Evolutionary conservation across 2,797 vertebrate species (phyloP), one percentile per base, ranked within the genome.

Genomic region (Myripristis murdjan): DNA sequence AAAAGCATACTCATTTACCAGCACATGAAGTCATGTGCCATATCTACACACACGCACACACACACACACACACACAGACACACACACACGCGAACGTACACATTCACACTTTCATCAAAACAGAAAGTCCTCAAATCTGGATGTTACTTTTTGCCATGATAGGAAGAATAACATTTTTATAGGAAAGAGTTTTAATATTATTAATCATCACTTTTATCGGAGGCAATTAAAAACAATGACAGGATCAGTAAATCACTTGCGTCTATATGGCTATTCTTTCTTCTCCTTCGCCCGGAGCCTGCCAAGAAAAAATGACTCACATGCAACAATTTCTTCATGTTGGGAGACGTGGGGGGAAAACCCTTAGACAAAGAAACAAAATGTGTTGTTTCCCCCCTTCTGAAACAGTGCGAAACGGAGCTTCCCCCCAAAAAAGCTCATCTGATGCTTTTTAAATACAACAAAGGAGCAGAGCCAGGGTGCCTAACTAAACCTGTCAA

Each of bases 401-500:
- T 75, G 49, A 75, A 76, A 57, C 24, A 41, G 9, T 70, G 62
- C 82, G 63, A 63, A 79, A 79, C 54, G 58, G 54, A 71, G 41
- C 28, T 52, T 58, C 56, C 63, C 39, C 64, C 16, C 47, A 68
- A 85, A 57, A 6, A n/a, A 22, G 57, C 52, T 65, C 44, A 74
- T 75, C 62, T 79, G 80, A 91, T 85, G 74, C 75, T 90, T 87
- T 89, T 90, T 89, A 83, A 90, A 89, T 83, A 84, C 68, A 85
- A 85, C 83, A 84, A 85, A 87, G 81, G 77, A 85, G 75, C 51
- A 16, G 75, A 90, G 87, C 85, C 80, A 85, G 84, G 83, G 82
- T 88, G 81, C 76, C 83, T 76, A 86, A 89, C 88, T 91, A 91
- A 93, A 93, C 86, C 87, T 91, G 84, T 90, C 86, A 88, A 89